These are phyloP conservation scores for Porites divaricata DNA, from an alignment of 92 coral and sea anemone species.

Conservation along the genomic window DNA sequence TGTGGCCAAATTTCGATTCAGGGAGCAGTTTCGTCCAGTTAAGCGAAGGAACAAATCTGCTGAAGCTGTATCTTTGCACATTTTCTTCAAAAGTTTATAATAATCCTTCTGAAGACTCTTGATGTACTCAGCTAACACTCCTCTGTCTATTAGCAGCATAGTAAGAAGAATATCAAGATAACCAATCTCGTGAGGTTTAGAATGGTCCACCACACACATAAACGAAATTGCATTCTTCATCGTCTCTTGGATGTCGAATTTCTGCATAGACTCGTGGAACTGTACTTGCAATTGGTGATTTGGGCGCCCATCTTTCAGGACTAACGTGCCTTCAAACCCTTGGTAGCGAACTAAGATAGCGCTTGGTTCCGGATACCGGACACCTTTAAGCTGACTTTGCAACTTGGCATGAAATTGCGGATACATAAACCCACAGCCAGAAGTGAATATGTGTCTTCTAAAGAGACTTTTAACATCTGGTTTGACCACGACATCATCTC, in stretches of 20 bases:
- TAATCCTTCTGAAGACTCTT: slow-evolving; percentile 47
- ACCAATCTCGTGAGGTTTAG: slow-evolving; percentile 63
- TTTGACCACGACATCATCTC: not conserved
- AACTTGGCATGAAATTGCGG: slow-evolving; percentile 40
- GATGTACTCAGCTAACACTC: slow-evolving; percentile 51
- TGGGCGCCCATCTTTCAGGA: slow-evolving; percentile 20
- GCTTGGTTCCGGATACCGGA: slow-evolving; percentile 46
- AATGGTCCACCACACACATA: slow-evolving; percentile 63
- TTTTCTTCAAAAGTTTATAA: slow-evolving; percentile 48
- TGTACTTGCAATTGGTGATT: not conserved
- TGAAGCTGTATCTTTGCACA: slow-evolving; percentile 45
- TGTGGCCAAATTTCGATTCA: not conserved
- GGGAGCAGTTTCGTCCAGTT: slow-evolving; percentile 27
- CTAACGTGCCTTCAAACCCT: slow-evolving; percentile 62
- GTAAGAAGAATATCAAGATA: slow-evolving; percentile 46
- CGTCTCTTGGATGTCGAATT: slow-evolving; percentile 17
- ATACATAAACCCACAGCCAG: slow-evolving; percentile 78
- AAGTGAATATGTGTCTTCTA: slow-evolving; percentile 37
- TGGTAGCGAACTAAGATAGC: slow-evolving; percentile 69
- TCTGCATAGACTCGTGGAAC: slow-evolving; percentile 34
- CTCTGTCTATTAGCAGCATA: slow-evolving; percentile 58
- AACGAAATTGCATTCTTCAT: not conserved
- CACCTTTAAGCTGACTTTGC: slow-evolving; percentile 4
- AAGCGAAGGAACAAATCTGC: slow-evolving; percentile 58
- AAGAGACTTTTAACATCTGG: slow-evolving; percentile 10